phyloP scores from a whole-genome alignment of 2,888 invertebrate genomes.

The Spatulosminthurus flaviceps region DNA sequence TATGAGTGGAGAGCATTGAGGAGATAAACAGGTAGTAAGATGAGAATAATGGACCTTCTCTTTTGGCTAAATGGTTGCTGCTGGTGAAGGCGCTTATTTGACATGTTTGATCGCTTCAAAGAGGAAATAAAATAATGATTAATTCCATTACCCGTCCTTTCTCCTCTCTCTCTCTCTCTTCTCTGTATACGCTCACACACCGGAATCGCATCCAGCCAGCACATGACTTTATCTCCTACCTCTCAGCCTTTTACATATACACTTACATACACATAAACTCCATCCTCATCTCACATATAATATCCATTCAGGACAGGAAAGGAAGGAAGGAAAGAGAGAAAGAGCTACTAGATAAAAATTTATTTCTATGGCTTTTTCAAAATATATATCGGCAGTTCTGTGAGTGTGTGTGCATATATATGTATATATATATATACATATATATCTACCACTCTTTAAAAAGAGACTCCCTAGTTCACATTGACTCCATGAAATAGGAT shows the following conservation, averaged over 20 bases:
- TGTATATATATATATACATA: no score
- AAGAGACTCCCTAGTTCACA: no score
- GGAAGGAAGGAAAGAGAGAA: background rate
- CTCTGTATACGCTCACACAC: background rate
- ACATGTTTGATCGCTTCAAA: constrained; percentile 20
- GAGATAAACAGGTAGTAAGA: constrained; percentile 28
- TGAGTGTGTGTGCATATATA: background rate
- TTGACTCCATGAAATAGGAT: background rate
- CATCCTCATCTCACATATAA: background rate
- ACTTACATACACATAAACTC: no score
- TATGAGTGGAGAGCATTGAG: constrained; percentile 1
- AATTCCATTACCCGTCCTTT: constrained; percentile 21
- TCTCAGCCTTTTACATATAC: background rate
- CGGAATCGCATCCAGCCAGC: background rate
- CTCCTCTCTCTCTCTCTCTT: background rate
- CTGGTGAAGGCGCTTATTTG: constrained; percentile 15
- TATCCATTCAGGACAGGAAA: background rate
- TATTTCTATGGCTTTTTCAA: constrained; percentile 13
- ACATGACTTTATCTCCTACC: constrained; percentile 4
- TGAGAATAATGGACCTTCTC: constrained; percentile 24
- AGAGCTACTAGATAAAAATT: constrained; percentile 11
- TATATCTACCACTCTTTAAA: no score
- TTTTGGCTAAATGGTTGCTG: constrained; percentile 19
- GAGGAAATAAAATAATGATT: constrained; percentile 28
- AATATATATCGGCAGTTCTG: constrained; percentile 2